Conservation (phyloP, 2,113 vertebrate genomes). For the Oncorhynchus keta region DNA sequence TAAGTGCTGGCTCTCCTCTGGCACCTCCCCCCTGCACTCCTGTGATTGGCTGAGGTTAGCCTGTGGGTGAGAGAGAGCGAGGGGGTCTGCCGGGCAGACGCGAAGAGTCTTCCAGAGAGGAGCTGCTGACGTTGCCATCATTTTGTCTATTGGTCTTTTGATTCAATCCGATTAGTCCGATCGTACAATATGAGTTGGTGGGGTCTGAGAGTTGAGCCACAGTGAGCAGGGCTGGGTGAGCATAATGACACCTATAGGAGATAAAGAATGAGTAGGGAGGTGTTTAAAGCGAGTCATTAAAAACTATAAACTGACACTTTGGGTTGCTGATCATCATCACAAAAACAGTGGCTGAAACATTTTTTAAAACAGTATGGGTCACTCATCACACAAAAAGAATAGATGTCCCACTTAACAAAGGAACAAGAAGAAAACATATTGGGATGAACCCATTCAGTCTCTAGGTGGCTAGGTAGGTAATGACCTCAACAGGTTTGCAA, state of each 20-base stretch:
- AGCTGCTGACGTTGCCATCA: slow-evolving; percentile 74
- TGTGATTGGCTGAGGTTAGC: slow-evolving; percentile 84
- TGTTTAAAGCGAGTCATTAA: slow-evolving; percentile 6
- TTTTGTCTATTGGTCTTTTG: slow-evolving; percentile 69
- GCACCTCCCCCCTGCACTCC: slow-evolving; percentile 83
- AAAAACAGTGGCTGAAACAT: too few species aligned
- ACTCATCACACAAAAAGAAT: background rate
- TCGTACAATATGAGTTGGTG: slow-evolving; percentile 61
- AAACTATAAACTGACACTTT: background rate
- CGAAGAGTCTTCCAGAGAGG: slow-evolving; percentile 78
- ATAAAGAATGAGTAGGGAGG: slow-evolving; percentile 30
- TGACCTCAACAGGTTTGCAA: slow-evolving; percentile 15
- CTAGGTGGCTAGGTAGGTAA: background rate
- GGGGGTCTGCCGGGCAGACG: slow-evolving; percentile 82
- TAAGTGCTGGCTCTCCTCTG: slow-evolving; percentile 82
- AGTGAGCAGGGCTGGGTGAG: slow-evolving; percentile 75
- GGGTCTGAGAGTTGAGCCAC: slow-evolving; percentile 76
- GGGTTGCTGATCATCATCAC: too few species aligned
- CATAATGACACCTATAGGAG: slow-evolving; percentile 77
- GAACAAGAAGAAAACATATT: too few species aligned
- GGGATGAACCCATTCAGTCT: background rate
- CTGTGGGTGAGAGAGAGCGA: slow-evolving; percentile 84
- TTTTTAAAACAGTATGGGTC: too few species aligned
- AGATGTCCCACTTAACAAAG: background rate
- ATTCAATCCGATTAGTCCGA: slow-evolving; percentile 72